Conservation (phyloP, 2,888 invertebrate genomes). For the Acanthosepion esculentum region DNA sequence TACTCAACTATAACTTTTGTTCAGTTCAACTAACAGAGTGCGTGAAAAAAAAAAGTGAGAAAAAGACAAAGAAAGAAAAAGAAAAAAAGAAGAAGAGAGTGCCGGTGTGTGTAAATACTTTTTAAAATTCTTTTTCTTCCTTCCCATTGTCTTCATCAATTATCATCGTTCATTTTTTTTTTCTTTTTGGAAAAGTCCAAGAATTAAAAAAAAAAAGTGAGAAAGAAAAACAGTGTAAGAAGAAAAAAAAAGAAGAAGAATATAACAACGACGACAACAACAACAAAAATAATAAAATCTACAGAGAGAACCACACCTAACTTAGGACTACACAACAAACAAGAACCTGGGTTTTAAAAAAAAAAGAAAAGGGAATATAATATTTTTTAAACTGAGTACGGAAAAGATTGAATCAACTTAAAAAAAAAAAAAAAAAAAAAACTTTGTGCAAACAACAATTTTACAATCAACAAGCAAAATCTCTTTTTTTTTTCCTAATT, state of each 20-base stretch:
- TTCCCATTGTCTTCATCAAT: not conserved
- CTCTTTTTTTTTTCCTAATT: not conserved
- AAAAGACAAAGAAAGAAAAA: not conserved
- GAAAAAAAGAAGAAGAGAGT: not conserved
- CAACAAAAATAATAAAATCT: no score
- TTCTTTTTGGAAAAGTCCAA: not conserved
- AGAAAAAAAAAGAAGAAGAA: not conserved
- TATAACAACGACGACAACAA: no score
- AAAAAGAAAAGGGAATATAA: not conserved
- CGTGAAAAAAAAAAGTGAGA: not conserved
- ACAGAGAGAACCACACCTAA: no score
- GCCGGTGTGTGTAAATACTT: not conserved
- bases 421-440: no score
- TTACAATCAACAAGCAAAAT: not conserved
- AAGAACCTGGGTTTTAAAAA: no score
- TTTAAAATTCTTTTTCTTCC: not conserved
- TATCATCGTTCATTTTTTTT: not conserved
- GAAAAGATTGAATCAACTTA: no score
- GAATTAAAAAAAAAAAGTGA: not conserved
- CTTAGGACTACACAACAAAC: no score
- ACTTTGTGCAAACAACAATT: not conserved
- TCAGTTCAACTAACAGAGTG: not conserved
- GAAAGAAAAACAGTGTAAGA: not conserved
- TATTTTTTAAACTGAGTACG: not conserved
- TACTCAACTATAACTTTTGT: slow-evolving; percentile 17